These are phyloP conservation scores for Calameuta filiformis DNA, from an alignment of 2,888 invertebrate genomes.

Conservation along the genomic window DNA sequence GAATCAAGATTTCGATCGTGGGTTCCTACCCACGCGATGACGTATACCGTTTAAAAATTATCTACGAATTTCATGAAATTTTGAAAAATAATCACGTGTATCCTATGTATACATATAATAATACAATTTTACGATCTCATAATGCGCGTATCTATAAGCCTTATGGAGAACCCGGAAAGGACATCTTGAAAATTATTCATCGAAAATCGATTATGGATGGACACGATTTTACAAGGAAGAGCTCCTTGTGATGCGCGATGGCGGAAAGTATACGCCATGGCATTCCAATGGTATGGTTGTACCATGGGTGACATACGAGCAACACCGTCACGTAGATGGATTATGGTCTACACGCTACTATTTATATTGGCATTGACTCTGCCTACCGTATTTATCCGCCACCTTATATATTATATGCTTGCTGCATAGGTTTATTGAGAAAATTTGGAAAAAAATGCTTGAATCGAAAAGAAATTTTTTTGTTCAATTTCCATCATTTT, in stretches of 20 bases:
- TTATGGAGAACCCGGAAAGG: background rate
- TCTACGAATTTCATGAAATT: background rate
- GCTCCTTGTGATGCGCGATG: conserved; percentile 42
- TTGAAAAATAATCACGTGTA: background rate
- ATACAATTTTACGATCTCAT: background rate
- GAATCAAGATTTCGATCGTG: background rate
- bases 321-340: background rate
- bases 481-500: background rate
- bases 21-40: background rate
- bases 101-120: background rate
- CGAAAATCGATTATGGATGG: conserved; percentile 32
- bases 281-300: conserved; percentile 33
- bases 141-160: background rate
- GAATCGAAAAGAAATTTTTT: background rate
- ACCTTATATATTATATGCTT: background rate
- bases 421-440: background rate
- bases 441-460: background rate
- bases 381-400: background rate
- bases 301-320: background rate
- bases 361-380: background rate
- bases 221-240: conserved; percentile 34
- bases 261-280: conserved; percentile 39
- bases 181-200: background rate
- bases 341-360: background rate
- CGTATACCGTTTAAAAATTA: background rate